Conservation (phyloP, 2,113 vertebrate genomes). For the Capreolus pygargus region DNA sequence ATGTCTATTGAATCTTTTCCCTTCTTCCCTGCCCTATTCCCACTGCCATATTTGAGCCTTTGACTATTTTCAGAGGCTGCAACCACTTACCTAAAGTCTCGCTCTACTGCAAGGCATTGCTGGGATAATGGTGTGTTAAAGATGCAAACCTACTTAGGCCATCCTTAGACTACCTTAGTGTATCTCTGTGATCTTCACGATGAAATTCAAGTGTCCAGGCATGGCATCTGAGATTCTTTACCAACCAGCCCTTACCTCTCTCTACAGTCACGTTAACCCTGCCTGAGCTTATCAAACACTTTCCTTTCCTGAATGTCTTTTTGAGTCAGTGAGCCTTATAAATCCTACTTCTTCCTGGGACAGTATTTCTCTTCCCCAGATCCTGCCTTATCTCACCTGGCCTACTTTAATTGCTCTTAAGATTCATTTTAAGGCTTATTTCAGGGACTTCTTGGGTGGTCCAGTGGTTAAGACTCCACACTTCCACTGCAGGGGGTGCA, state of each 20-base stretch:
- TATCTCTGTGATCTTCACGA: not conserved
- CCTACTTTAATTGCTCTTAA: not conserved
- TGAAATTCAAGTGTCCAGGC: not conserved
- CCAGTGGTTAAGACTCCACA: not conserved
- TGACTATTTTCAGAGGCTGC: not conserved
- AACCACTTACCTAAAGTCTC: not conserved
- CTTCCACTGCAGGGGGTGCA: not conserved
- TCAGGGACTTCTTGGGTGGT: not conserved
- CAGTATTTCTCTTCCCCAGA: not conserved
- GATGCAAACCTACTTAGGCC: not conserved
- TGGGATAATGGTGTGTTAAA: not conserved
- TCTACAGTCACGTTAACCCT: not conserved
- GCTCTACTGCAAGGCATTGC: not conserved
- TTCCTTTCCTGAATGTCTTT: not conserved
- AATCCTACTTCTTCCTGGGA: not conserved
- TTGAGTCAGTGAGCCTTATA: not conserved
- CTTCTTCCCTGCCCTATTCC: not conserved
- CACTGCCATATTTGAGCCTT: not conserved
- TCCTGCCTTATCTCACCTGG: not conserved
- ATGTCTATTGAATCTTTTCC: not conserved
- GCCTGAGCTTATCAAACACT: not conserved
- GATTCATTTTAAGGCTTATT: not conserved
- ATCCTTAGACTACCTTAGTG: not conserved
- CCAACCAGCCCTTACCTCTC: not conserved
- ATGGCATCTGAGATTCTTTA: not conserved